Base-by-base conservation (phyloP, 2,113 vertebrate genomes). In the Cyprinus carpio region DNA sequence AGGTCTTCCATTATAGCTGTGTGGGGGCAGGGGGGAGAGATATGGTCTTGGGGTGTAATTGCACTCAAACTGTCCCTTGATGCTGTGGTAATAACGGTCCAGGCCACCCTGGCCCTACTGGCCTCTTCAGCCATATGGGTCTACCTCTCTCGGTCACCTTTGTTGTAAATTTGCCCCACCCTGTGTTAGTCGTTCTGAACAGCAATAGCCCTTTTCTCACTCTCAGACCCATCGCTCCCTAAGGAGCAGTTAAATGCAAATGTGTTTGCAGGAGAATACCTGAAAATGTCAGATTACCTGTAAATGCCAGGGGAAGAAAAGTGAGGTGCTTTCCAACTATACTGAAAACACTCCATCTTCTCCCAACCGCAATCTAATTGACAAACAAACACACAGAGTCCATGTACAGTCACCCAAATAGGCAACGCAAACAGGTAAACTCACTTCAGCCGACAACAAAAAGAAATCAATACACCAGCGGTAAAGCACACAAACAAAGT, bases 111-210 rank as follows among this genome's bases (percentile, higher is more conserved):
- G 37, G 46, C 8, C 74, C 81, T 76, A 13, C 74, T 85, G 23
- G 60, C 51, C 74, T 60, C 60, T 54, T 23, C 62, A 20, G 62
- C 54, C 51, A 23, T n/a, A n/a, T 43, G 65, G 82, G 80, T 74
- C 79, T n/a, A 46, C 67, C 43, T 69, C 78, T n/a, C 25, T 77
- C 81, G 87, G 82, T 89, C 87, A n/a, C 87, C 89, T 87, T 88
- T 71, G 89, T 87, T 89, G 75, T 88, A 89, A 85, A 87, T 88
- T 86, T 82, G 81, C 81, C 81, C 81, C 25, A 43, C 82, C 37
- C 43, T 40, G 51, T 64, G 54, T 84, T 72, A 34, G 46, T 83
- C 64, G n/a, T n/a, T 64, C 75, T 51, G 43, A 34, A 60, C 69
- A n/a, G n/a, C 78, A 84, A 49, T 78, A n/a, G 6, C 31, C 51